These are phyloP conservation scores for Seira musarum DNA, from an alignment of 2,888 invertebrate species.

Conservation along the genomic window DNA sequence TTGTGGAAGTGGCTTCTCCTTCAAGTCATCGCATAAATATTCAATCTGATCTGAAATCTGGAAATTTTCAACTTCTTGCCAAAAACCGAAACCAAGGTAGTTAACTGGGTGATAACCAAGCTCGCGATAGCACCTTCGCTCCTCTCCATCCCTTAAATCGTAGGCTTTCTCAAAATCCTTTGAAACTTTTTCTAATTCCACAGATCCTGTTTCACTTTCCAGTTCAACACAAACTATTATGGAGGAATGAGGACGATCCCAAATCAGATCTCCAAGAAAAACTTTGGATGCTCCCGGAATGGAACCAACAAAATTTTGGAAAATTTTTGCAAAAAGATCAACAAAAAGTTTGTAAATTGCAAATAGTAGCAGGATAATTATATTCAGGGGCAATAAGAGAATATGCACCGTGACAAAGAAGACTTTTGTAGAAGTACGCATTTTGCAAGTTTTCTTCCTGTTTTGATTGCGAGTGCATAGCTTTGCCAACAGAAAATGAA, in stretches of 20 bases:
- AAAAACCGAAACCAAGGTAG: slow-evolving; percentile 33
- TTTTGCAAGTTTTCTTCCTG: too few species aligned
- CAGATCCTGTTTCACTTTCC: neutral
- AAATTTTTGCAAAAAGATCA: neutral
- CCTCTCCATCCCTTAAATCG: slow-evolving; percentile 5
- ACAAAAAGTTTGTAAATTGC: slow-evolving; percentile 8
- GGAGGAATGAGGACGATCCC: slow-evolving; percentile 16
- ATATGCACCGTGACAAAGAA: neutral
- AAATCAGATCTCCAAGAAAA: slow-evolving; percentile 28
- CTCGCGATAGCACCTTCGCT: slow-evolving; percentile 17
- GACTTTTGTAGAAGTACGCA: too few species aligned
- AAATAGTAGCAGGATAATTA: neutral
- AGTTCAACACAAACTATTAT: slow-evolving; percentile 11
- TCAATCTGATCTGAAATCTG: slow-evolving; percentile 6
- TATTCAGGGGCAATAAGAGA: slow-evolving; percentile 9
- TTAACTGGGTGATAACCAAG: slow-evolving; percentile 21
- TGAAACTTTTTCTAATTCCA: neutral
- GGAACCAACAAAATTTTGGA: slow-evolving; percentile 20
- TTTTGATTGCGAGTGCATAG: too few species aligned
- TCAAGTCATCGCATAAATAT: neutral
- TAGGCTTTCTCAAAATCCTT: slow-evolving; percentile 17
- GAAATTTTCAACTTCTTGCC: slow-evolving; percentile 30
- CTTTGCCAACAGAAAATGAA: too few species aligned
- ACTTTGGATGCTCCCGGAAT: slow-evolving; percentile 11
- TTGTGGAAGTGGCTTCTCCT: slow-evolving; percentile 10